Percentiles rank a stretch among this genome's conserved stretches.
Evolutionary conservation across 1,140 invertebrate genomes (phyloP).

Genomic region (Camponotus floridanus): DNA sequence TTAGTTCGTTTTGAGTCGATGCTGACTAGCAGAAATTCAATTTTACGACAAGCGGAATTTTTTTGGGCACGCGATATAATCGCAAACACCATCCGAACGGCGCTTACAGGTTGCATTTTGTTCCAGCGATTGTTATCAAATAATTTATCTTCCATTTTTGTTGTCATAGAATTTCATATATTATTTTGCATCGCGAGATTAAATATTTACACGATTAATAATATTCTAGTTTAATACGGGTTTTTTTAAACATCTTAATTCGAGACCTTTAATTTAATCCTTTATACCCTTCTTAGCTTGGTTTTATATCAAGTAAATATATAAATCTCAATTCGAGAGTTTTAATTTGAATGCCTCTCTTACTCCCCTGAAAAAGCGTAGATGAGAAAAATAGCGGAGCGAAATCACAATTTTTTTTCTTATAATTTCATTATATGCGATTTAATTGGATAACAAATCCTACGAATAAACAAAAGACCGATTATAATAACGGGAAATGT

Average conservation of each 20-base stretch:
- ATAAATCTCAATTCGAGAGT: too few species aligned
- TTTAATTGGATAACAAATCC: not conserved
- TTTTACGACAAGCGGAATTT: constrained; percentile 58
- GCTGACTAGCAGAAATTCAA: constrained; percentile 67
- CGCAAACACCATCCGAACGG: not conserved
- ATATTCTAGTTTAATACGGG: not conserved
- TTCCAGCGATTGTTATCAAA: constrained; percentile 19
- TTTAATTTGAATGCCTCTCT: too few species aligned
- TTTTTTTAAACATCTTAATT: not conserved
- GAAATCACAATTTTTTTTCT: not conserved
- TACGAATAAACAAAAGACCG: not conserved
- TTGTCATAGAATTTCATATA: not conserved
- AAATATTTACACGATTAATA: constrained; percentile 3
- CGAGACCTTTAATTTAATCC: too few species aligned
- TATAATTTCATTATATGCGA: not conserved
- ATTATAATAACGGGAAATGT: constrained; percentile 6
- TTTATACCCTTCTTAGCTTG: too few species aligned
- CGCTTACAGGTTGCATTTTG: constrained; percentile 29
- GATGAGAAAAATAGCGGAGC: too few species aligned
- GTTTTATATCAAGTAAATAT: too few species aligned
- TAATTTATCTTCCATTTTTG: constrained; percentile 35
- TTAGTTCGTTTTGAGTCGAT: constrained; percentile 61
- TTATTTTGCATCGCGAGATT: not conserved
- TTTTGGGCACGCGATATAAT: constrained; percentile 33
- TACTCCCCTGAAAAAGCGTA: too few species aligned